Conservation (phyloP, 1,140 invertebrate genomes). For the Drosophila elegans region DNA sequence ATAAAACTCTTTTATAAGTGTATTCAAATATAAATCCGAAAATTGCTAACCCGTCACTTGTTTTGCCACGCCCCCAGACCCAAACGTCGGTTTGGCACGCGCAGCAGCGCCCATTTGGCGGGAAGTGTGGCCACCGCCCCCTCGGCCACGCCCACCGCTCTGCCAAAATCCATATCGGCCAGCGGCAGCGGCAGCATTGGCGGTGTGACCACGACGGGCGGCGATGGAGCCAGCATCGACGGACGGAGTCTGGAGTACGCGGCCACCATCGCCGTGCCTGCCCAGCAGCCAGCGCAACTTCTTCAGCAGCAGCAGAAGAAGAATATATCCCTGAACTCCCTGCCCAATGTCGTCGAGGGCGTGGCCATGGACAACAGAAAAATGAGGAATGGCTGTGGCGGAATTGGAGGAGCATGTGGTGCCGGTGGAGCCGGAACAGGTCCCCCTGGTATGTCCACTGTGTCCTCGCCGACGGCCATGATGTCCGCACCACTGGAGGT, state of each 20-base stretch:
- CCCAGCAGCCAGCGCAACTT: conserved; percentile 59
- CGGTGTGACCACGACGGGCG: conserved; percentile 29
- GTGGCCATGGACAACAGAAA: conserved; percentile 69
- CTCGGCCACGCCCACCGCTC: conserved; percentile 24
- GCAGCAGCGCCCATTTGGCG: conserved; percentile 72
- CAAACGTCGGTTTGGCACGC: conserved; percentile 79
- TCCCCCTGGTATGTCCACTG: conserved; percentile 60
- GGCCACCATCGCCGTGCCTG: conserved; percentile 49
- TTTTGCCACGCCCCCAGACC: conserved; percentile 42
- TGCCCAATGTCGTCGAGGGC: conserved; percentile 80
- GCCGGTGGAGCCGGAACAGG: conserved; percentile 23
- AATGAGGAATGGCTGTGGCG: conserved; percentile 48
- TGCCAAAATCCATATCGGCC: conserved; percentile 76
- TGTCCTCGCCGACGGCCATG: conserved; percentile 74
- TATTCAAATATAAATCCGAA: background rate
- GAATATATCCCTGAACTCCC: conserved; percentile 77
- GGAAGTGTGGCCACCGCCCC: conserved; percentile 42
- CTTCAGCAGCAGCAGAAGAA: conserved; percentile 80
- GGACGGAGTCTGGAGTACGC: conserved; percentile 64
- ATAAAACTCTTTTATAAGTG: background rate
- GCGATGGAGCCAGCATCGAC: conserved; percentile 63
- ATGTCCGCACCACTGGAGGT: conserved; percentile 64
- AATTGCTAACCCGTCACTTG: conserved; percentile 17
- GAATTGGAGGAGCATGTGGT: conserved; percentile 1
- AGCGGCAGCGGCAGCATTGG: conserved; percentile 64